These are phyloP conservation scores for Acanthornis magna DNA, from an alignment of 2,797 vertebrate genomes.

Conservation along the genomic window DNA sequence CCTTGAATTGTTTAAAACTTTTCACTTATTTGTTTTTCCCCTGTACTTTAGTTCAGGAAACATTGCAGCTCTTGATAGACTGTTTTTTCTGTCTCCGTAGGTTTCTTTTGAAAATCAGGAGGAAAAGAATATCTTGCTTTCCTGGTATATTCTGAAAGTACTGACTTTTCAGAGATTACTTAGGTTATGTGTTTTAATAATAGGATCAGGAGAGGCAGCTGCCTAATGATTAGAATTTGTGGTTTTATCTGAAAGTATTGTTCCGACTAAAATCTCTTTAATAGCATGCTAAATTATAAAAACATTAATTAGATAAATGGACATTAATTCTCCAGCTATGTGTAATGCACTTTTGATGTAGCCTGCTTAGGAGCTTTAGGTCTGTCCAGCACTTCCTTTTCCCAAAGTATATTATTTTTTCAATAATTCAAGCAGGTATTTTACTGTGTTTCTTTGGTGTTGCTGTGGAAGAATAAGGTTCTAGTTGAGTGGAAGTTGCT, in stretches of 20 bases:
- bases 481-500: conserved; percentile 50
- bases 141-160: neutral
- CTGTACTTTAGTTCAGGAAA: neutral
- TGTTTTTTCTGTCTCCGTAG: neutral
- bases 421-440: conserved; percentile 28
- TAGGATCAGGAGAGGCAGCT: conserved; percentile 65
- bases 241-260: conserved; percentile 56
- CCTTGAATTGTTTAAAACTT: neutral
- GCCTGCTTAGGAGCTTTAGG: conserved; percentile 27
- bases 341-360: conserved; percentile 56
- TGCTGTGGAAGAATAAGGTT: conserved; percentile 17
- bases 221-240: conserved; percentile 51
- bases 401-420: neutral
- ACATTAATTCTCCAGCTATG: conserved; percentile 58
- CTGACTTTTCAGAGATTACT: conserved; percentile 2
- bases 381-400: conserved; percentile 11
- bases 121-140: conserved; percentile 1
- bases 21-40: neutral
- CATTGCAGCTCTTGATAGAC: neutral
- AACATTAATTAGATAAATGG: conserved; percentile 74
- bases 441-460: neutral
- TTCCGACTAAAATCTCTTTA: conserved; percentile 55
- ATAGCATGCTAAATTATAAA: conserved; percentile 69
- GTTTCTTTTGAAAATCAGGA: conserved; percentile 12
- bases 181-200: conserved; percentile 68